Evolutionary conservation across 2,113 vertebrate species (phyloP), one percentile per base, ranked within the genome.

Genomic region (Onychostruthus taczanowskii): DNA sequence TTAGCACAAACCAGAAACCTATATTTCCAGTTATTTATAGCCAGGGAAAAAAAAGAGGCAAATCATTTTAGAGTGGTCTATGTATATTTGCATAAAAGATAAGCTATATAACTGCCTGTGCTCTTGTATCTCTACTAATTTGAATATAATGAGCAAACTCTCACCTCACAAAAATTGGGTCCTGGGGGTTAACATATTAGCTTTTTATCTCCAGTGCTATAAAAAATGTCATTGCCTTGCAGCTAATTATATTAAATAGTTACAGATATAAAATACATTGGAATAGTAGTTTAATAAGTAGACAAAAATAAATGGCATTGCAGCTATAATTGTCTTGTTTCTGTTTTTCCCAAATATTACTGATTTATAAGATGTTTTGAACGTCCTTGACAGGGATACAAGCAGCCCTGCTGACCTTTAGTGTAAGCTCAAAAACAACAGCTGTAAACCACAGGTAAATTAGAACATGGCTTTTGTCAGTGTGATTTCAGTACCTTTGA

Each of bases 401-500:
- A 91, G 91, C 63, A 87, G 43, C 61, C 70, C 39, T 5, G 1
- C 63, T 96, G 84, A 93, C 95, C 89, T 96, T 97, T 94, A 89
- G 70, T 18, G 35, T 82, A 33, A 91, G 69, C 66, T 93, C 7
- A 31, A 49, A 96, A 93, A 35, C 84, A 95, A 59, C 68, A 85
- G 77, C 86, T 94, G 73, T 94, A 96, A 95, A 96, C 63, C 76
- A 74, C 75, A 97, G 91, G 95, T 96, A 96, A 95, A 96, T 95
- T 89, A 96, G 83, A 91, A 33, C 72, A 78, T 55, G 62, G 56
- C 24, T 94, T 87, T 52, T 95, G 59, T 95, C 93, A 81, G 31
- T 43, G 30, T 49, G 46, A 78, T 95, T 88, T 23, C 21, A 74
- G 31, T 26, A 49, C 61, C 50, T 77, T 77, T 91, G 68, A 46